Percentiles rank a stretch among this genome's conserved stretches.
Conservation (phyloP, 2,797 vertebrate species). For the Phoeniculus purpureus region DNA sequence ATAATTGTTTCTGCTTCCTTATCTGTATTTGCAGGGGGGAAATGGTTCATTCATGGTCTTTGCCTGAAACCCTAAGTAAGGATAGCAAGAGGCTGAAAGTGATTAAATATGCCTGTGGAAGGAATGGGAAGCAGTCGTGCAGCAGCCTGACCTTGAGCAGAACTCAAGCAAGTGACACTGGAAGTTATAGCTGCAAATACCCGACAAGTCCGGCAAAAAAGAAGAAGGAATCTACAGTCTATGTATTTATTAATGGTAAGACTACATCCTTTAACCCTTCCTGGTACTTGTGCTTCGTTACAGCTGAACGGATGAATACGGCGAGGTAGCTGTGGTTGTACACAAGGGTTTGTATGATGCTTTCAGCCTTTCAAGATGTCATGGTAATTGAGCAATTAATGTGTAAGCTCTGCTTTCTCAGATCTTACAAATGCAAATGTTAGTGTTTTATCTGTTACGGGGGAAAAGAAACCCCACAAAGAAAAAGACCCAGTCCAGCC, state of each 20-base stretch:
- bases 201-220: constrained; percentile 69
- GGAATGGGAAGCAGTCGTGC: constrained; percentile 81
- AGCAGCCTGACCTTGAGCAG: constrained; percentile 83
- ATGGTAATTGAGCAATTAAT: not conserved
- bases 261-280: not conserved
- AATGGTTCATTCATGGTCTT: constrained; percentile 87
- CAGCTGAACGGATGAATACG: not conserved
- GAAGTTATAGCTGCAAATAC: constrained; percentile 89
- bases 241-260: constrained; percentile 95
- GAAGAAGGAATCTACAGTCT: constrained; percentile 81
- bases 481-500: not conserved
- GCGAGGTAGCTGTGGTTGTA: not conserved
- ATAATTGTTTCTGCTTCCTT: constrained; percentile 71
- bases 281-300: not conserved
- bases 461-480: not conserved
- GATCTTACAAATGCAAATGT: not conserved
- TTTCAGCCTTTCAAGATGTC: not conserved
- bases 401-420: not conserved
- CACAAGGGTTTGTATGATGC: not conserved
- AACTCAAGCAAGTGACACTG: constrained; percentile 85
- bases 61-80: constrained; percentile 80
- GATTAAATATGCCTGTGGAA: constrained; percentile 84
- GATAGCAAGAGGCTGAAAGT: constrained; percentile 80
- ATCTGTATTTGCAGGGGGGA: constrained; percentile 85
- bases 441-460: not conserved